Base-by-base conservation (phyloP, 2,888 invertebrate genomes). In the Tinea trinotella region DNA sequence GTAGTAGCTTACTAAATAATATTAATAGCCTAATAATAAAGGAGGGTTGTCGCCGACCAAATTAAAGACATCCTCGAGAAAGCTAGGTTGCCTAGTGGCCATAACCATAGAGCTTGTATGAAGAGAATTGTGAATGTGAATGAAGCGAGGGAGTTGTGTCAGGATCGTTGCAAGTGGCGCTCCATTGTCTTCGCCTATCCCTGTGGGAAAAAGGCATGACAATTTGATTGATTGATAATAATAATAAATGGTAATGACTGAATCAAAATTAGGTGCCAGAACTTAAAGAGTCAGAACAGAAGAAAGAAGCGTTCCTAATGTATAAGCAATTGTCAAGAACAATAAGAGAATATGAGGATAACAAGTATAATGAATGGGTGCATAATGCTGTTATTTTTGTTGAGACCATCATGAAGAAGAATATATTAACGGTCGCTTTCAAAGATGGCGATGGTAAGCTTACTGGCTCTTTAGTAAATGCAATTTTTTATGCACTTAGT, bases 261-360 rank as follows among this genome's bases (percentile, higher is more conserved):
- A n/a, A n/a, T n/a, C n/a, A 30, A 30, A 30, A 30, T 10, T 24
- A 83, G 84, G 76, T 88, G 0, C 88, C 90, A 20, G 92, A 94
- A 63, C 75, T 95, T 57, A 91, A 92, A 64, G 84, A 91, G 35
- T 93, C 92, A 63, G 91, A 91, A 36, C 77, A 92, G 53, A 95
- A 93, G 63, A 88, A 91, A 57, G 89, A 91, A 71, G 93, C 94
- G 0, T 93, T 95, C 64, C 78, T 89, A n/a, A 91, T 92, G 58
- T 97, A 97, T 70, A 88, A 93, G 58, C 87, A 88, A 5, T 86
- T 96, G 18, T 93, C 92, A 0, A 92, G 91, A 62, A 80, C 89
- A 35, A 90, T 97, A 81, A 93, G 90, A 64, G 81, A 87, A 1
- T 96, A 91, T 64, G 95, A 96, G 70, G 90, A 92, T 20, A 63